Evolutionary conservation across 2,888 invertebrate species (phyloP).

Genomic region (Ecliptopera silaceata): DNA sequence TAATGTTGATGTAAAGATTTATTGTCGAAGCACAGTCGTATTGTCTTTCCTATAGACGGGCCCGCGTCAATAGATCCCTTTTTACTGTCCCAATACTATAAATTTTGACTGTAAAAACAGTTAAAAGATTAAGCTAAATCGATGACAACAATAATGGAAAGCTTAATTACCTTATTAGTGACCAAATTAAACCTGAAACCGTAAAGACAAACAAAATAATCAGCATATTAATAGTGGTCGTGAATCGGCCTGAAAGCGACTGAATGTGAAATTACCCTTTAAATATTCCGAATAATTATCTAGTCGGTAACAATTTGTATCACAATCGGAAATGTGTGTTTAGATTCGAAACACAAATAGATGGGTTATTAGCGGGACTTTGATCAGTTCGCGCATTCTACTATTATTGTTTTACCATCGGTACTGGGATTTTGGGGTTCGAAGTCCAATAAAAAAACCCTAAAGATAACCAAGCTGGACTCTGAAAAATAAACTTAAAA

Average conservation of each 20-base stretch:
- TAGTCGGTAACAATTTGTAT: constrained; percentile 20
- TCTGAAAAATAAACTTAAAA: no score
- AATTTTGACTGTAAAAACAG: constrained; percentile 20
- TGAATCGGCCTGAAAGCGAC: neutral
- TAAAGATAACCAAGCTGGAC: no score
- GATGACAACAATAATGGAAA: constrained; percentile 9
- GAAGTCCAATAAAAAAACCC: neutral
- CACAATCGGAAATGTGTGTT: constrained; percentile 27
- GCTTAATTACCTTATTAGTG: constrained; percentile 8
- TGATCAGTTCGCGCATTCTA: constrained; percentile 36
- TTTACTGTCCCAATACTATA: constrained; percentile 25
- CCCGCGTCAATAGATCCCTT: constrained; percentile 22
- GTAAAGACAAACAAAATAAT: constrained; percentile 9
- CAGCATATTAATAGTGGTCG: neutral
- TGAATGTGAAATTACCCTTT: constrained; percentile 10
- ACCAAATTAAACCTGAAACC: constrained; percentile 1
- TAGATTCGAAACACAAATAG: constrained; percentile 28
- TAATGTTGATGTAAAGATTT: constrained; percentile 71
- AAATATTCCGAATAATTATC: constrained; percentile 5
- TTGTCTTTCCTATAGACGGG: constrained; percentile 32
- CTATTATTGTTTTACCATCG: constrained; percentile 28
- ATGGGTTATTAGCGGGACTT: constrained; percentile 32
- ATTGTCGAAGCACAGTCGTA: constrained; percentile 45
- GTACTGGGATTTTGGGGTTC: constrained; percentile 6
- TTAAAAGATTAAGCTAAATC: constrained; percentile 18